Evolutionary conservation across 2,797 vertebrate genomes (phyloP).

Genomic region (Lemur catta): DNA sequence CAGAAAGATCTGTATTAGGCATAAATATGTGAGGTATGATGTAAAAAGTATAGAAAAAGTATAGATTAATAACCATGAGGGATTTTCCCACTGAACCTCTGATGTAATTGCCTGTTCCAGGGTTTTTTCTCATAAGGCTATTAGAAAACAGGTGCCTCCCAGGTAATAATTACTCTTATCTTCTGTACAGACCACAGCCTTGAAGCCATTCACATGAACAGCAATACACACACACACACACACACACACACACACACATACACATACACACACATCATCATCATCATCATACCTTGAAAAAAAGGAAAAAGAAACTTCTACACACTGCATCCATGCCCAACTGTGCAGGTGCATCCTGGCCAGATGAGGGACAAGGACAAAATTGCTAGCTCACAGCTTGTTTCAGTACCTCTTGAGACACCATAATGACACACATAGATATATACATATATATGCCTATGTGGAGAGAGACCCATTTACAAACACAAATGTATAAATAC

Average conservation of each 20-base stretch:
- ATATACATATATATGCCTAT: not conserved
- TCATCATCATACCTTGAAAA: not conserved
- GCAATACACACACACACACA: not conserved
- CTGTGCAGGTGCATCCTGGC: not conserved
- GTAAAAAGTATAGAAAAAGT: not conserved
- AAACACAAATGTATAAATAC: slow-evolving; percentile 45
- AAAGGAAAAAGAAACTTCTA: slow-evolving; percentile 5
- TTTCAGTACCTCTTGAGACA: not conserved
- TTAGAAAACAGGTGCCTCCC: not conserved
- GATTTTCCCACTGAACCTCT: not conserved
- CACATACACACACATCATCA: not conserved
- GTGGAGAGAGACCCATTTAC: not conserved
- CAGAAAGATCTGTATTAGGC: not conserved
- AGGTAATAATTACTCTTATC: not conserved
- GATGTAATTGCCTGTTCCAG: not conserved
- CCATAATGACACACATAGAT: not conserved
- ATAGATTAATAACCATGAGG: not conserved
- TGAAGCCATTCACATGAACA: not conserved
- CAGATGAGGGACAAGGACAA: not conserved
- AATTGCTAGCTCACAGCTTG: not conserved
- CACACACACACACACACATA: not conserved
- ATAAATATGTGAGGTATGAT: not conserved
- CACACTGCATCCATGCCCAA: not conserved
- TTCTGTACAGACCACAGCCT: not conserved
- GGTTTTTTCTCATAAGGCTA: not conserved